A percentile compares a stretch with the other conserved stretches of the same genome.
Evolutionary conservation across 2,888 invertebrate species (phyloP).

Genomic region (Ormia ochracea): DNA sequence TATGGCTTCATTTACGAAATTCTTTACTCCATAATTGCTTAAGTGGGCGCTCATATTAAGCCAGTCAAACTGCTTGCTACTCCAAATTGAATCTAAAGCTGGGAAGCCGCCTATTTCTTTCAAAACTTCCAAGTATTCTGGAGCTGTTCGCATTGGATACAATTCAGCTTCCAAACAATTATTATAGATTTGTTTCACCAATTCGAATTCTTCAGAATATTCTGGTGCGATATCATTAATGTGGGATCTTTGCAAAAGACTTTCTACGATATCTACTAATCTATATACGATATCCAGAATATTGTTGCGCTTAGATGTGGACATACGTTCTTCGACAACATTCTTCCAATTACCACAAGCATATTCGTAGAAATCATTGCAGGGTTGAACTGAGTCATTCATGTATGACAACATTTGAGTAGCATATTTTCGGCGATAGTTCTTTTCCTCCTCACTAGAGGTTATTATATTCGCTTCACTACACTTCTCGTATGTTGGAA

Average conservation of each 20-base stretch:
- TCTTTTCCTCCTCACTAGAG: constrained; percentile 20
- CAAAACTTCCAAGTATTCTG: constrained; percentile 70
- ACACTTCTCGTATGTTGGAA: neutral
- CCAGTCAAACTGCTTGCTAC: constrained; percentile 70
- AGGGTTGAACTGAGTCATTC: constrained; percentile 70
- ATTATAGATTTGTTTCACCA: constrained; percentile 69
- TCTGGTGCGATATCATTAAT: constrained; percentile 50
- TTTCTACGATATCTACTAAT: constrained; percentile 64
- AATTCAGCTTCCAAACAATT: constrained; percentile 68
- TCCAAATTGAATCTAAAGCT: constrained; percentile 69
- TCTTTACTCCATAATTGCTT: constrained; percentile 67
- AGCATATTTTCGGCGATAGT: constrained; percentile 66
- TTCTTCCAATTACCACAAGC: constrained; percentile 73
- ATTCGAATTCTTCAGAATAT: constrained; percentile 67
- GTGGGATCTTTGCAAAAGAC: constrained; percentile 59
- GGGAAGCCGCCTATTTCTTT: constrained; percentile 73
- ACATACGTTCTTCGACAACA: constrained; percentile 64
- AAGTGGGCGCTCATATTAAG: constrained; percentile 74
- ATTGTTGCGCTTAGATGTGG: constrained; percentile 68
- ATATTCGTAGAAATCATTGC: constrained; percentile 74
- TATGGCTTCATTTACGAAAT: constrained; percentile 68
- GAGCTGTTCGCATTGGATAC: constrained; percentile 67
- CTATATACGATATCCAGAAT: constrained; percentile 69
- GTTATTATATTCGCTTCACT: constrained; percentile 24
- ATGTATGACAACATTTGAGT: constrained; percentile 70